Base-by-base conservation (phyloP, 2,888 invertebrate species). In the Diarsia brunnea region DNA sequence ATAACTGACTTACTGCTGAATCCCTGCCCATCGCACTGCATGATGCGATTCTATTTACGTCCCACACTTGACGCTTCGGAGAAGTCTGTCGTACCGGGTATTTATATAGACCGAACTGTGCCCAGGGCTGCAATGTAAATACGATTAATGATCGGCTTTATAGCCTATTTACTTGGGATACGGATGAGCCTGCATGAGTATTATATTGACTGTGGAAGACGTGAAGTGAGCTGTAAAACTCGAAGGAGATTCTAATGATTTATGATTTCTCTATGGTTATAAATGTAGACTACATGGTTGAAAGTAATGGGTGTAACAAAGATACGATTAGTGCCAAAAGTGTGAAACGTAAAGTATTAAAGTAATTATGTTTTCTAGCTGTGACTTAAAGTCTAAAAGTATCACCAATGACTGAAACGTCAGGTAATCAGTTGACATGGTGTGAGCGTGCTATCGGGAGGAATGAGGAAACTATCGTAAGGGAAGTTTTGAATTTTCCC, bases 1-100 rank as follows among this genome's bases (percentile, higher is more conserved):
- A 43, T 55, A 74, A 12, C 71, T 65, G 65, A 71, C 47, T 83
- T 83, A 82, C 81, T 83, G 81, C 68, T 77, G 47, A 31, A n/a
- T 79, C 47, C 53, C 73, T 75, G 73, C 45, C 60, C 71, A 72
- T 75, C 68, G 72, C 71, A 72, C 53, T 60, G 68, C 69, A 79
- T 87, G 88, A 89, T 88, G 88, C 89, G 84, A 43, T 84, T 85
- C 88, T 91, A 91, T 91, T 91, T 89, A 66, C 43, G 89, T 80
- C 70, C 60, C 83, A 87, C 87, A 87, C 88, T 87, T 90, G 88
- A 87, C 87, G 82, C 69, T 88, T 88, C 90, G 84, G 78, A 83
- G 87, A 87, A 90, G 90, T 91, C 89, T 90, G 88, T 90, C 88
- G 91, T 90, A 87, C 66, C 76, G 58, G 21, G 73, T 90, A 90